A percentile compares a stretch with the other conserved stretches of the same genome.
Evolutionary conservation across 2,888 invertebrate genomes (phyloP).

Genomic region (Rhingia rostrata): DNA sequence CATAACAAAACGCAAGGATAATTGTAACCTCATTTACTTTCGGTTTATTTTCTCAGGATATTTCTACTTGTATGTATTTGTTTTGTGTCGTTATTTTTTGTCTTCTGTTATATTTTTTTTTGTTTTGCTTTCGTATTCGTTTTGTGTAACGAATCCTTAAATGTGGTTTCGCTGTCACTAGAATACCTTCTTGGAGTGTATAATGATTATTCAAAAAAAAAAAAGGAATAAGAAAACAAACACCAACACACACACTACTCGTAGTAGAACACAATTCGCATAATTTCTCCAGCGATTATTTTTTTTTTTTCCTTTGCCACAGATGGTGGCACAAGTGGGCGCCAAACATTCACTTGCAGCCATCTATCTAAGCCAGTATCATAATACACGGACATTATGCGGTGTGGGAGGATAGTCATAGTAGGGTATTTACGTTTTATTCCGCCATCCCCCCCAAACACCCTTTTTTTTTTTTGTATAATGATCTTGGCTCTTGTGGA

Average conservation of each 20-base stretch:
- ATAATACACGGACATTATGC: conserved; percentile 48
- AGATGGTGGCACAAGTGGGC: not conserved
- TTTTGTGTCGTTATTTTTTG: not conserved
- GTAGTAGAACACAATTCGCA: conserved; percentile 62
- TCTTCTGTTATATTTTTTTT: conserved; percentile 32
- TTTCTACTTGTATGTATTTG: conserved; percentile 29
- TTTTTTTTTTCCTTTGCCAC: conserved; percentile 27
- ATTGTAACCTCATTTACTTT: conserved; percentile 70
- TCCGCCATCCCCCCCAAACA: not conserved
- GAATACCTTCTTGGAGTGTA: conserved; percentile 49
- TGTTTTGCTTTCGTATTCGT: conserved; percentile 42
- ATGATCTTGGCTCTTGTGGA: conserved; percentile 48
- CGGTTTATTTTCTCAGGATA: conserved; percentile 56
- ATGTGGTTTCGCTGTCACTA: conserved; percentile 54
- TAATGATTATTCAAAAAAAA: conserved; percentile 54
- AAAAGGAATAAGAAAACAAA: conserved; percentile 12
- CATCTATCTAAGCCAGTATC: conserved; percentile 44
- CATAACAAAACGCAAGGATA: conserved; percentile 65
- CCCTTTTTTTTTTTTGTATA: conserved; percentile 49
- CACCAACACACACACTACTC: conserved; percentile 18
- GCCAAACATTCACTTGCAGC: conserved; percentile 52
- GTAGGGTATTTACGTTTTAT: conserved; percentile 40
- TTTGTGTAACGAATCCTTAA: conserved; percentile 58
- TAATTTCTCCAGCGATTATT: conserved; percentile 68
- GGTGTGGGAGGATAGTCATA: conserved; percentile 46